A percentile compares a stretch with the other conserved stretches of the same genome.
Evolutionary conservation across 92 coral and sea anemone genomes (phyloP).

Genomic region (Desmophyllum pertusum): DNA sequence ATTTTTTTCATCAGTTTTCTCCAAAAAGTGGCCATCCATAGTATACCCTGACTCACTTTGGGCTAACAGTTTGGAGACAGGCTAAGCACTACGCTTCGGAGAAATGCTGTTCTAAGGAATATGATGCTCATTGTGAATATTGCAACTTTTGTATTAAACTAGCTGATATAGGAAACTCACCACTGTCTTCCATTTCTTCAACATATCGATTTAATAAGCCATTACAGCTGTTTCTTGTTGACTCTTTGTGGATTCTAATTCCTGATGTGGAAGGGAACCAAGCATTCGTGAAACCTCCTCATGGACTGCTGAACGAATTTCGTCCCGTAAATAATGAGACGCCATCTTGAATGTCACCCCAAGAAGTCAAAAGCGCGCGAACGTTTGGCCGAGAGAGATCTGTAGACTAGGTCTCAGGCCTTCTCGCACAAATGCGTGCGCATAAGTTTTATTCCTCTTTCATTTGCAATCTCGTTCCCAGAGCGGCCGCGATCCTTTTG

Average conservation of each 20-base stretch:
- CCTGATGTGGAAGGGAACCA: slow-evolving; percentile 36
- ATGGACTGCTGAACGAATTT: slow-evolving; percentile 42
- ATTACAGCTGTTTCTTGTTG: slow-evolving; percentile 34
- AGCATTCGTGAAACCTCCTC: slow-evolving; percentile 50
- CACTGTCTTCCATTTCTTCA: slow-evolving; percentile 20
- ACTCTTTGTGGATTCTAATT: slow-evolving; percentile 39
- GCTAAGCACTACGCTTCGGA: too few species aligned
- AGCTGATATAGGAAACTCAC: slow-evolving; percentile 22
- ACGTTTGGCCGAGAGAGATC: not conserved
- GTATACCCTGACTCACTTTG: too few species aligned
- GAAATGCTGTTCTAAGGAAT: too few species aligned
- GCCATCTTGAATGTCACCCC: slow-evolving; percentile 33
- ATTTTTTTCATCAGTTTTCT: too few species aligned
- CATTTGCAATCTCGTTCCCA: too few species aligned
- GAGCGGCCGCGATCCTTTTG: too few species aligned
- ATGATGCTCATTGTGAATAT: too few species aligned
- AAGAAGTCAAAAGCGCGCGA: slow-evolving; percentile 4
- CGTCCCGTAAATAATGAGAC: slow-evolving; percentile 28
- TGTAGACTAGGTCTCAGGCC: slow-evolving; percentile 20
- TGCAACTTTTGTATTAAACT: too few species aligned
- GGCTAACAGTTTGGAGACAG: too few species aligned
- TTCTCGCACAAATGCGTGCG: slow-evolving; percentile 12
- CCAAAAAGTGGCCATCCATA: too few species aligned
- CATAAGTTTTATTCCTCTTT: slow-evolving; percentile 4
- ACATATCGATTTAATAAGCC: slow-evolving; percentile 39